These are phyloP conservation scores for Drosophila flavopinicola DNA, from an alignment of 2,888 invertebrate species.

Conservation along the genomic window DNA sequence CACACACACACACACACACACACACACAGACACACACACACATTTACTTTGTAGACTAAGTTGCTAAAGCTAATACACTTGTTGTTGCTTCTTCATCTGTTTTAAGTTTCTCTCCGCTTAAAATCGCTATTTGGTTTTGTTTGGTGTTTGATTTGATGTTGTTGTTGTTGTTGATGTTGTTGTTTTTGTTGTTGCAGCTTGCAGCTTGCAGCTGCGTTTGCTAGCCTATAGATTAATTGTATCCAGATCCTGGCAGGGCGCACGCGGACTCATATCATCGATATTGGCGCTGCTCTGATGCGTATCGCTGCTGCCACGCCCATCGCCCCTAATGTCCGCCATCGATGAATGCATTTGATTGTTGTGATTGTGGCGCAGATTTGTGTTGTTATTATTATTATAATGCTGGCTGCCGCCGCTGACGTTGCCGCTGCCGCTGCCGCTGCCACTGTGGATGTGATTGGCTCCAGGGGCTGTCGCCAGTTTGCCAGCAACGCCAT, in stretches of 20 bases:
- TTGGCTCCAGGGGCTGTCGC: slow-evolving; percentile 13
- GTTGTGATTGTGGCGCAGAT: slow-evolving; percentile 66
- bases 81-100: slow-evolving; percentile 15
- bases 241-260: slow-evolving; percentile 90
- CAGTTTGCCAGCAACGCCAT: slow-evolving; percentile 40
- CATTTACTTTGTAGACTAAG: slow-evolving; percentile 12
- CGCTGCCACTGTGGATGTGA: slow-evolving; percentile 8
- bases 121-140: slow-evolving; percentile 39
- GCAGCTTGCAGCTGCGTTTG: slow-evolving; percentile 10
- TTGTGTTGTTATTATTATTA: slow-evolving; percentile 67
- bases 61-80: slow-evolving; percentile 48
- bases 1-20: slow-evolving; percentile 26
- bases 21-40: slow-evolving; percentile 47
- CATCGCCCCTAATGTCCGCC: slow-evolving; percentile 69
- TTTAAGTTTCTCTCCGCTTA: slow-evolving; percentile 28
- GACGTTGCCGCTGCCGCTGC: too few relatives aligned
- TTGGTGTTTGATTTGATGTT: slow-evolving; percentile 28
- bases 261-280: slow-evolving; percentile 85
- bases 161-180: slow-evolving; percentile 23
- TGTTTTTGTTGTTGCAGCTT: background rate
- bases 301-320: slow-evolving; percentile 39
- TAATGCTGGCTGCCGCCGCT: background rate
- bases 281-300: slow-evolving; percentile 44
- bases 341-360: slow-evolving; percentile 75
- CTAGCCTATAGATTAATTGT: slow-evolving; percentile 88